Base-by-base conservation (phyloP, 2,113 vertebrate species). In the Dolichallabes microphthalmus region DNA sequence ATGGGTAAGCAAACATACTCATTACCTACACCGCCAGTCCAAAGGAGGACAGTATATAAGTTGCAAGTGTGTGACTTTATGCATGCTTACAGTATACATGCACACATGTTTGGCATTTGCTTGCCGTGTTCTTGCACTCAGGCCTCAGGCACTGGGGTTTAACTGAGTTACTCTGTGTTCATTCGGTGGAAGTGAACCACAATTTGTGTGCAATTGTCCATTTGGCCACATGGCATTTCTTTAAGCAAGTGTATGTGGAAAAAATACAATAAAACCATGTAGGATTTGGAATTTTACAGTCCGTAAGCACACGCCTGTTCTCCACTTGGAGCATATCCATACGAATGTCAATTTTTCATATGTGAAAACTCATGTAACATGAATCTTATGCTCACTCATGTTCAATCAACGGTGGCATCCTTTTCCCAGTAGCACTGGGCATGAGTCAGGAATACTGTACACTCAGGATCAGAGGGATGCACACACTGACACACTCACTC, bases 1-100 rank as follows among this genome's bases (percentile, higher is more conserved):
- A 94, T 94, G 90, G 93, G 88, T 92, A 89, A 91, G 93, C 93
- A 95, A 94, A 94, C 93, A 95, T 35, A 50, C 87, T 91, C 89
- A 93, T 93, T 93, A 93, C 92, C 86, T 82, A 85, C 88, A 86
- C 88, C 84, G 74, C 88, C 91, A 90, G 89, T 90, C 91, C 90
- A 91, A 88, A 90, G 88, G 76, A 88, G 75, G 88, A 87, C 89
- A 88, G 84, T 76, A 55, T 87, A 76, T 77, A 86, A 78, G 64
- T 50, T 50, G 87, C 53, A 39, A 82, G n/a, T 27, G 58, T 82
- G 78, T 68, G 80, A 76, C 52, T 75, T 71, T 81, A 7, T 86
- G 12, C 83, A 52, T 68, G 45, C 53, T 77, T 50, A 45, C 7
- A 7, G 45, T 45, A 27, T 63, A 83, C 58, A 82, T 35, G 12